Evolutionary conservation across 2,888 invertebrate genomes (phyloP), one percentile per base, ranked within the genome.

Genomic region (Agrenia bidenticulata): DNA sequence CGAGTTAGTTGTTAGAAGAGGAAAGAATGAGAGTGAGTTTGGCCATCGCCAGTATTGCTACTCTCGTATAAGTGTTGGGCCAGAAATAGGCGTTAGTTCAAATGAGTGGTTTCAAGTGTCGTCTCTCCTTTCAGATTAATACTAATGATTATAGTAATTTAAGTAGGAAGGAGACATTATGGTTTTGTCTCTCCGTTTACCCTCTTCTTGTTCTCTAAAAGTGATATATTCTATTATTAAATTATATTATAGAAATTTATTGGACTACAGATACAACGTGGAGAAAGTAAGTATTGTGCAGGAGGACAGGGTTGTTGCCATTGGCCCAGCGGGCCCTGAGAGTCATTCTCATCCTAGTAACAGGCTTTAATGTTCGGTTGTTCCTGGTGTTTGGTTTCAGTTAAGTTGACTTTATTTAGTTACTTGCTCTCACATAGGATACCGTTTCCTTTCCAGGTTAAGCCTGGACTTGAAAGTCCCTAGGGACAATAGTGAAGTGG

Each of bases 101-200:
- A 66, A 66, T 66, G 66, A 61, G 50, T 53, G 65, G 65, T 65
- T 61, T 65, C 60, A 61, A 53, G 45, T 45, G 45, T 45, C 45
- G 15, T 62, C 54, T 61, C 59, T 39, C 53, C 54, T 24, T 42
- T 17, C 49, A 63, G 64, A 59, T 61, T 67, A 63, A 63, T 65
- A 64, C 60, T 63, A 63, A 62, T 67, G 60, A 64, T 67, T 45
- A 50, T 62, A 39, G 65, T 65, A 64, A 62, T 64, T 61, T 56
- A 50, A 58, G 56, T 19, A 45, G n/a, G 50, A 57, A 26, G 50
- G 45, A 57, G 56, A 57, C 24, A 57, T 54, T 54, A 54, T 26
- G 54, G 32, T 32, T 32, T 32, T 32, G 45, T 19, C 45, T 17
- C 15, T 19, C 45, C n/a, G 15, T 19, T 45, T 19, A 15, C 19